Evolutionary conservation across 2,888 invertebrate species (phyloP), one percentile per base, ranked within the genome.

Genomic region (Eretmocerus hayati): DNA sequence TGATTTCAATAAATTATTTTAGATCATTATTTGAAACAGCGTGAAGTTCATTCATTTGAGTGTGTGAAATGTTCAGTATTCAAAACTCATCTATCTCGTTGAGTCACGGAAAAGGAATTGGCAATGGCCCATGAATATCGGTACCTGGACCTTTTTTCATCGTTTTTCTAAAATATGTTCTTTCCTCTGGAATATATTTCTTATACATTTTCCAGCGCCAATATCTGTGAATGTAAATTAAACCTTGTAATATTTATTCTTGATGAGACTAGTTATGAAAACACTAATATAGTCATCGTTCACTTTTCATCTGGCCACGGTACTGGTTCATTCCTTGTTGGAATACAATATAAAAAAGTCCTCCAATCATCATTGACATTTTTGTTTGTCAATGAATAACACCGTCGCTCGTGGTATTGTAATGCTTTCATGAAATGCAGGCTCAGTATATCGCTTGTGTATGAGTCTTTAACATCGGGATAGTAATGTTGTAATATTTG

Each of bases 121-220:
- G 57, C 16, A 52, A 46, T 18, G 39, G 43, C 15, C 54, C 53
- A 15, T 39, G 13, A 6, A 35, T 5, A 22, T 57, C 54, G n/a
- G 50, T 40, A 40, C 48, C 45, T 23, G 54, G 53, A 6, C 54
- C 56, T 8, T 31, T 9, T 46, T 46, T 49, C 56, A 56, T 56
- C 9, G 32, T 51, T 48, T 56, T 55, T 37, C 48, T 36, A 38
- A 53, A 50, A 47, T 50, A 32, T 9, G 40, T 50, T n/a, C 35
- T 48, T 38, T 54, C 52, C 30, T 56, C 42, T 2, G 50, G 47
- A n/a, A 38, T 15, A 15, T 58, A 58, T 41, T 48, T 52, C 32
- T 50, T 47, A 26, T 50, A 56, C 30, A 44, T 49, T 46, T 55
- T 55, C 55, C 56, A 58, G 11, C 50, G 50, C 55, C 56, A 58